phyloP scores from a whole-genome alignment of 2,797 vertebrate genomes.

The Tragelaphus oryx region DNA sequence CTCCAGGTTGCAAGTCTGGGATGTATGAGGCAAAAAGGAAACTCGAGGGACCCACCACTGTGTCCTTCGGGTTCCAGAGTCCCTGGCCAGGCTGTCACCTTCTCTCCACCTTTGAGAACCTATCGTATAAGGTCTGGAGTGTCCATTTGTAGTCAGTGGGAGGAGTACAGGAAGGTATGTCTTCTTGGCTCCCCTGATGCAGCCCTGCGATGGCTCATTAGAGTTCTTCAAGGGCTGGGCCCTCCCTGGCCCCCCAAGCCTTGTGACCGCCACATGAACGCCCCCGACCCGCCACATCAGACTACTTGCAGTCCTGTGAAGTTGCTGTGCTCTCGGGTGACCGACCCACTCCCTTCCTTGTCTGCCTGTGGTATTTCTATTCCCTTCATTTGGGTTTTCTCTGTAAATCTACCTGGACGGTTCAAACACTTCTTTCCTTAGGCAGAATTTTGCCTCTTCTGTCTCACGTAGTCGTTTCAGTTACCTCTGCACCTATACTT shows the following conservation, averaged over 20 bases:
- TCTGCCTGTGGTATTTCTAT: not conserved
- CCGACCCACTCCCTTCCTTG: not conserved
- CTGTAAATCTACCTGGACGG: not conserved
- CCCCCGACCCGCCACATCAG: not conserved
- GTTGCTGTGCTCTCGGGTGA: not conserved
- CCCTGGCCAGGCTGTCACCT: not conserved
- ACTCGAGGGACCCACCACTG: not conserved
- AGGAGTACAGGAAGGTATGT: not conserved
- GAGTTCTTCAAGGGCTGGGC: not conserved
- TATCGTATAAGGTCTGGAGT: not conserved
- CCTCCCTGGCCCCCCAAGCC: not conserved
- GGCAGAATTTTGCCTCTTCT: not conserved
- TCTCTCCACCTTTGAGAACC: not conserved
- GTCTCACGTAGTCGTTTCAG: not conserved
- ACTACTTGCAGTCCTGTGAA: not conserved
- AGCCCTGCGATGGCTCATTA: not conserved
- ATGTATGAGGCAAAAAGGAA: not conserved
- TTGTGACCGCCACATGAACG: not conserved
- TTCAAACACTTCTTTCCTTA: not conserved
- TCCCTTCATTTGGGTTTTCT: not conserved
- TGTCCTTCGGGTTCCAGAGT: not conserved
- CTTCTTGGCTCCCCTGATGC: not conserved
- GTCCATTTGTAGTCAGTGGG: not conserved
- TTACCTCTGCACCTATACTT: not conserved
- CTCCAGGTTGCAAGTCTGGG: not conserved